Base-by-base conservation (phyloP, 2,113 vertebrate species). In the Phainopepla nitens region DNA sequence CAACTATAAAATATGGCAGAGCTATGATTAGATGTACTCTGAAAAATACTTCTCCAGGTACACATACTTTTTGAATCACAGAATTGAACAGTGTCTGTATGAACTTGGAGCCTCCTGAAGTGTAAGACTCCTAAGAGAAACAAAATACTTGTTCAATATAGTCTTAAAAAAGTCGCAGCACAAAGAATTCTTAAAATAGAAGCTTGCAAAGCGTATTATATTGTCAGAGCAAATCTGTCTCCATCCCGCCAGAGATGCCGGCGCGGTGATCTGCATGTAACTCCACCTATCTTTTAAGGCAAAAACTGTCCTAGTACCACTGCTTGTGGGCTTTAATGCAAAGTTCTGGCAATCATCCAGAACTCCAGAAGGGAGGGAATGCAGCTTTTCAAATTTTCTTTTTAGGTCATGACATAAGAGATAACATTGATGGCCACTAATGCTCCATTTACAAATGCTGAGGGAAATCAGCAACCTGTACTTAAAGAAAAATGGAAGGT, bases 171-270 rank as follows among this genome's bases (percentile, higher is more conserved):
- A 95, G 66, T 53, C 84, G 86, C 29, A 71, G 54, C 5, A 35
- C 68, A 93, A 80, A 84, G 90, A 92, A 94, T 72, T 78, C 93
- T 90, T 95, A 94, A 96, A 97, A 96, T 96, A 96, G 89, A 95
- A 82, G 57, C 27, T 89, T 77, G 88, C 81, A 95, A 94, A 95
- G 83, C 21, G 16, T 77, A 94, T 91, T 85, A 95, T 64, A 86
- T 80, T 97, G 96, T 94, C 96, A 96, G 71, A 92, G 56, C 89
- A 94, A 97, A 91, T 87, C 72, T 92, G 87, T 62, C 58, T 90
- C 93, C 79, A 93, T 89, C 87, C 87, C 1, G 1, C 61, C 66
- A 56, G 95, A 96, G 92, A 93, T 65, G 69, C 45, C 72, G 50
- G 90, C 24, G 78, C 76, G 11, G 71, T 94, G 82, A 95, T 89